Base-by-base conservation (phyloP, 2,888 invertebrate genomes). In the Hesperia comma region DNA sequence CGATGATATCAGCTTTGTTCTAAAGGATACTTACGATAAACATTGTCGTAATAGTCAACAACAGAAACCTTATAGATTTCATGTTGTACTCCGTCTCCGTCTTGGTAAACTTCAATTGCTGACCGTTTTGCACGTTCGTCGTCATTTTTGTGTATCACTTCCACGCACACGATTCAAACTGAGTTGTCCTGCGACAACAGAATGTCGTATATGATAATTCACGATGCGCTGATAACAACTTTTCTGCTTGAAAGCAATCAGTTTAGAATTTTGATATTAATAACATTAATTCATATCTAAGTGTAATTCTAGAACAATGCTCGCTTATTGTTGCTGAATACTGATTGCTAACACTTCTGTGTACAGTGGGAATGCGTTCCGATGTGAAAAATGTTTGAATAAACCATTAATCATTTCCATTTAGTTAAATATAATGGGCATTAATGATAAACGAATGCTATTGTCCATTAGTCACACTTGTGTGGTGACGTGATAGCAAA, bases 41-140 rank as follows among this genome's bases (percentile, higher is more conserved):
- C 91, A 92, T 91, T 4, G 85, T 76, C 0, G 91, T 92, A 62
- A 92, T 91, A 0, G 89, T 89, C 75, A 92, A 70, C 79, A 91
- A 74, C 3, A 92, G 84, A 83, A 91, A 92, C 68, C 90, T 79
- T 58, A 92, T 85, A 56, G 92, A 92, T 77, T 89, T 92, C 92
- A 92, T 87, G 60, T 89, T 90, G 77, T 91, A 91, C 54, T 92
- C 90, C 41, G 86, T 77, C 70, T 92, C 91, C 0, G 88, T 84
- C 68, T 90, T 92, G 7, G 74, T 84, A 32, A 92, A 84, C 74
- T 84, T 81, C 80, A 91, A 85, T 55, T 79, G 84, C 58, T 80
- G 78, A 14, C 73, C 71, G 63, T 80, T 80, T 7, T 72, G 70
- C 58, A 70, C 72, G 14, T 70, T 67, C n/a, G 55, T 68, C n/a